Evolutionary conservation across 2,888 invertebrate species (phyloP), one percentile per base, ranked within the genome.

Genomic region (Brachylomia viminalis): DNA sequence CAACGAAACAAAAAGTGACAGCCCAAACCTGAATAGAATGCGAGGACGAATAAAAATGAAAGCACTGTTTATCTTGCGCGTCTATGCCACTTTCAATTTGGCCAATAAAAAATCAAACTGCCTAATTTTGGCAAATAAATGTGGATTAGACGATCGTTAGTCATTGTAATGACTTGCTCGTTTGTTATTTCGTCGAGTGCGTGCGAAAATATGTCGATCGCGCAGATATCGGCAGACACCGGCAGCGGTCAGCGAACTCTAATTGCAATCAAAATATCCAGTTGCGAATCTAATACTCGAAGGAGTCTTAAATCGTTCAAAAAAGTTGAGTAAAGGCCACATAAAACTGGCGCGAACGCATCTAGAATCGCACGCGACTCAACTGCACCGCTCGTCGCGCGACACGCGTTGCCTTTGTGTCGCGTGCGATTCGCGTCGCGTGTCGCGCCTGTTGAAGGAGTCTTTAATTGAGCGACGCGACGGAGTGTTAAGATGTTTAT

Each of bases 1-100:
- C 91, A 95, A 95, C 94, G 96, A 96, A 96, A 96, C 94, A 96
- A 96, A 96, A 96, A 96, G 96, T 96, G 96, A 95, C 95, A 93
- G 93, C 93, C 95, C 94, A 94, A 96, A 95, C 95, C 95, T 94
- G 95, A 95, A 95, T 95, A 95, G 95, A 94, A 94, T 93, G 92
- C 93, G 94, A 94, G 96, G 95, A 95, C 96, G 94, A 92, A 94
- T 95, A 96, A 96, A 96, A 96, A 95, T 95, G 96, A 96, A 96
- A 96, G 96, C 95, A 92, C 86, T 89, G 87, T 89, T 91, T 92
- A 91, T 90, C 87, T 92, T 87, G 82, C 85, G 80, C 86, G 82
- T 88, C 89, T 87, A 90, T 83, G 86, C 85, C 88, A 87, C 87
- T 87, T 83, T 83, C 74, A 77, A 79, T 77, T 83, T 72, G 66